A percentile compares a stretch with the other conserved stretches of the same genome.
These are phyloP conservation scores for Scomber colias DNA, from an alignment of 2,113 vertebrate species.

Conservation along the genomic window DNA sequence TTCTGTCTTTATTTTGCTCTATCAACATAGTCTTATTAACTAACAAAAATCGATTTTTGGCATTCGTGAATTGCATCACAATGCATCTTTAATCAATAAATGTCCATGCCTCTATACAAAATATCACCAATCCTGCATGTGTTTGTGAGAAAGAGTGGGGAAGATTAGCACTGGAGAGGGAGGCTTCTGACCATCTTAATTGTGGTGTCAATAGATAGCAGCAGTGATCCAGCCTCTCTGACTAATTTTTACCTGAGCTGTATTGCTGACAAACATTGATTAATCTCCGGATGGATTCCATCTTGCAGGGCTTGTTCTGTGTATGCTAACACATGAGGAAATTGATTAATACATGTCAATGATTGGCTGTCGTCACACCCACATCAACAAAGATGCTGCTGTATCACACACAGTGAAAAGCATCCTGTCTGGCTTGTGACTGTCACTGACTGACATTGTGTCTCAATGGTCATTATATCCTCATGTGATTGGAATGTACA, in stretches of 20 bases:
- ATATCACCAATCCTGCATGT: neutral
- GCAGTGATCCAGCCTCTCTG: conserved; percentile 1
- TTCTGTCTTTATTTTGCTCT: too few species aligned
- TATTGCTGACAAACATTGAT: conserved; percentile 15
- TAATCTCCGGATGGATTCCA: conserved; percentile 16
- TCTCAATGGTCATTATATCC: conserved; percentile 20
- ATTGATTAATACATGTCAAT: conserved; percentile 23
- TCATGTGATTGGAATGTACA: conserved; percentile 3
- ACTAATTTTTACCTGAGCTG: conserved; percentile 15
- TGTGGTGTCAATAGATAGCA: conserved; percentile 1
- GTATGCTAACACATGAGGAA: neutral
- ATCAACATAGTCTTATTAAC: too few species aligned
- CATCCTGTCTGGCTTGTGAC: conserved; percentile 21
- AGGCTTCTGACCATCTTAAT: conserved; percentile 7
- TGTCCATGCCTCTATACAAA: neutral
- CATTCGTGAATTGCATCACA: too few species aligned
- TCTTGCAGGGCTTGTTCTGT: neutral
- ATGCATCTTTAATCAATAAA: too few species aligned
- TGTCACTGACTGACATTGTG: conserved; percentile 10
- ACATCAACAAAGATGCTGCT: neutral
- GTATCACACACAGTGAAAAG: conserved; percentile 23
- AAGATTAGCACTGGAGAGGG: neutral
- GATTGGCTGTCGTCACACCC: neutral
- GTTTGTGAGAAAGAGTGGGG: neutral
- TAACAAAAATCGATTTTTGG: too few species aligned